These are phyloP conservation scores for Podilymbus podiceps DNA, from an alignment of 2,113 vertebrate genomes.

Conservation along the genomic window DNA sequence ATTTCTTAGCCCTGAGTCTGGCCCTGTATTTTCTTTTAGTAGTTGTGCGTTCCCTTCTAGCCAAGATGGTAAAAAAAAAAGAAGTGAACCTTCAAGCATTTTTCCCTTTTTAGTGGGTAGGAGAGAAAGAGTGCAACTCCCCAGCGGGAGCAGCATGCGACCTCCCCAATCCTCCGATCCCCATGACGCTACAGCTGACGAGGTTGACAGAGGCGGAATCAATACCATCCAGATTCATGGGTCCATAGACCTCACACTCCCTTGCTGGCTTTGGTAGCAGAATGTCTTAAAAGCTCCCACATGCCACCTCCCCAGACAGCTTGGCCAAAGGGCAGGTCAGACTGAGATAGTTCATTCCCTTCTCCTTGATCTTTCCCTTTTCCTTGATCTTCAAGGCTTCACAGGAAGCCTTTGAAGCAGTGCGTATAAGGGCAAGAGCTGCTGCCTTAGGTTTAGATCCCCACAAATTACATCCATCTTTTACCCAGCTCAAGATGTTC, in stretches of 20 bases:
- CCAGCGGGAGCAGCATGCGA: accelerated
- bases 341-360: not conserved
- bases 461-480: conserved; percentile 51
- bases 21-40: not conserved
- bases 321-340: conserved; percentile 45
- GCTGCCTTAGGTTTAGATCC: conserved; percentile 19
- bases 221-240: not conserved
- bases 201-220: not conserved
- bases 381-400: conserved; percentile 48
- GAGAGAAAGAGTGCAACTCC: not conserved
- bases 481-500: not conserved
- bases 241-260: not conserved
- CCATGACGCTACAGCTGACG: not conserved
- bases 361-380: conserved; percentile 48
- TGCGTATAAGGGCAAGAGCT: not conserved
- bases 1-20: not conserved
- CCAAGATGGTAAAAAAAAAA: not conserved
- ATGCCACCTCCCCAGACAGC: not conserved
- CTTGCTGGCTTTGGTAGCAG: not conserved
- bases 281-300: not conserved
- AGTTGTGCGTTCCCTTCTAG: not conserved
- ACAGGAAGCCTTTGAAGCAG: conserved; percentile 58
- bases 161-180: not conserved
- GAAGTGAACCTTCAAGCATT: not conserved
- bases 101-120: not conserved